phyloP scores from a whole-genome alignment of 2,888 invertebrate genomes.

The Nemotelus pantherinus region DNA sequence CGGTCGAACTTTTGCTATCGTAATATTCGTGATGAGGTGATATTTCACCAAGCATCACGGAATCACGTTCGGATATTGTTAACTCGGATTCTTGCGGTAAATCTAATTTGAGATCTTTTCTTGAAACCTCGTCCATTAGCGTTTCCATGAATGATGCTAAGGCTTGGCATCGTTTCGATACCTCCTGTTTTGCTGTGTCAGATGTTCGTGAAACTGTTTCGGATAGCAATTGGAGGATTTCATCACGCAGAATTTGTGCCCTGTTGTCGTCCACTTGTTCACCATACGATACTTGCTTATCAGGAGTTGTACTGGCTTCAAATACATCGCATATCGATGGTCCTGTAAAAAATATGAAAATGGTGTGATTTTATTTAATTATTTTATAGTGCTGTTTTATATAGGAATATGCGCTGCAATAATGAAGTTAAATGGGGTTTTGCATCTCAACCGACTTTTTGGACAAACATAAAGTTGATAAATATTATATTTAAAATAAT shows the following conservation, averaged over 20 bases:
- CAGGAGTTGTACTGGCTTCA: constrained; percentile 61
- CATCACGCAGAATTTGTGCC: constrained; percentile 71
- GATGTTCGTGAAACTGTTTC: constrained; percentile 69
- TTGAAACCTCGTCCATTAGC: constrained; percentile 74
- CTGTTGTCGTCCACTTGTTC: constrained; percentile 72
- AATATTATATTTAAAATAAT: no score
- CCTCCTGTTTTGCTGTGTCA: constrained; percentile 72
- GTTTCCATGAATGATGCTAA: constrained; percentile 80
- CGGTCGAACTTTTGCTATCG: constrained; percentile 81
- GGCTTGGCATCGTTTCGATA: constrained; percentile 76
- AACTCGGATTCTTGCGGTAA: constrained; percentile 69
- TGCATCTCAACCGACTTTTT: no score
- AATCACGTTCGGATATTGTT: constrained; percentile 74
- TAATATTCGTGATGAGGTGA: constrained; percentile 85
- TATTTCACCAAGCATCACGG: constrained; percentile 84
- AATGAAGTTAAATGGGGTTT: no score
- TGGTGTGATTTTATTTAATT: background rate
- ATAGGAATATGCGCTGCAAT: no score
- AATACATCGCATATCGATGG: constrained; percentile 82
- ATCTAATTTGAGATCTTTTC: constrained; percentile 70
- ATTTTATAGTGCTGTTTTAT: no score
- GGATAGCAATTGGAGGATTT: constrained; percentile 74
- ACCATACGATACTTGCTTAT: constrained; percentile 61
- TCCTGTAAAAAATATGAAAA: constrained; percentile 67
- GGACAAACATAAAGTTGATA: no score